phyloP scores from a whole-genome alignment of 2,888 invertebrate genomes.

The Parnassius smintheus region DNA sequence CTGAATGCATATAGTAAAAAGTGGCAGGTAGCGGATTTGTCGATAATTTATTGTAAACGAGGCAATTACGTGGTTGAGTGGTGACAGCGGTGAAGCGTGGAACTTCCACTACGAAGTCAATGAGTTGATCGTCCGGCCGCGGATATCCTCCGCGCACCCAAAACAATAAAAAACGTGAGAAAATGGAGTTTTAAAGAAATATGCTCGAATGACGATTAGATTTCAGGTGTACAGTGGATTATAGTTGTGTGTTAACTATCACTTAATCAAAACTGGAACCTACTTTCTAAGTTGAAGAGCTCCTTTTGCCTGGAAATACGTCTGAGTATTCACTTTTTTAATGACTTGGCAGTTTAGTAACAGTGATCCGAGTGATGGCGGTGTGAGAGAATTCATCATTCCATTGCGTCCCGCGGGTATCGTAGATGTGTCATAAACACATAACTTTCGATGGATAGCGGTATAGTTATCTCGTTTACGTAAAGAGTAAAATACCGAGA shows the following conservation, averaged over 20 bases:
- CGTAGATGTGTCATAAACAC: too few species aligned
- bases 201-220: background rate
- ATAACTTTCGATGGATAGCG: too few species aligned
- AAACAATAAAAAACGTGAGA: conserved; percentile 40
- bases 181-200: conserved; percentile 5
- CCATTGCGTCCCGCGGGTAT: too few species aligned
- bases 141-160: conserved; percentile 45
- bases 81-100: conserved; percentile 50
- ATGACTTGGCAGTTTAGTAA: background rate
- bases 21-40: conserved; percentile 21
- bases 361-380: background rate
- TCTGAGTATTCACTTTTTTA: too few species aligned
- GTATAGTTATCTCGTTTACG: too few species aligned
- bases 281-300: too few species aligned
- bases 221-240: too few species aligned
- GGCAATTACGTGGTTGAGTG: conserved; percentile 56
- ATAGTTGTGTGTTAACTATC: too few species aligned
- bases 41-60: conserved; percentile 47
- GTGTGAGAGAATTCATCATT: too few species aligned
- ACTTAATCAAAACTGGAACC: too few species aligned
- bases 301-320: too few species aligned
- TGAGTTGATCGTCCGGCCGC: conserved; percentile 36
- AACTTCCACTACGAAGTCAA: conserved; percentile 29
- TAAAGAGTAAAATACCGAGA: too few species aligned
- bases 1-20: conserved; percentile 31